Evolutionary conservation across 2,888 invertebrate species (phyloP).

Genomic region (Agrotis puta): DNA sequence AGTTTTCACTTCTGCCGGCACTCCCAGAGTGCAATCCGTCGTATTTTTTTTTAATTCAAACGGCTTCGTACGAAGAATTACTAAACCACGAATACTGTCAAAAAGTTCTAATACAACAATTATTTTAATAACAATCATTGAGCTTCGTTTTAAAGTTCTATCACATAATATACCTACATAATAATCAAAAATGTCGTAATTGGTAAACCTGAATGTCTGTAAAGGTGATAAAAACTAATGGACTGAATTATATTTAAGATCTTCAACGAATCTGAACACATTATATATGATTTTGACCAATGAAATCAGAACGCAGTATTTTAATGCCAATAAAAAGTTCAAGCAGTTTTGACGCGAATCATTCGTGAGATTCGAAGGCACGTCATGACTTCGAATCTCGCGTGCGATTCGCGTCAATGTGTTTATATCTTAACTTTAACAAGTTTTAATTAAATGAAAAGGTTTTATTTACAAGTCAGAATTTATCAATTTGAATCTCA

Average conservation of each 20-base stretch:
- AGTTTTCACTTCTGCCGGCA: too few relatives aligned
- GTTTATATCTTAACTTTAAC: constrained; percentile 8
- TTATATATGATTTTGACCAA: constrained; percentile 43
- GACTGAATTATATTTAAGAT: constrained; percentile 74
- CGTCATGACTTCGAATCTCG: background rate
- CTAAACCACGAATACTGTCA: background rate
- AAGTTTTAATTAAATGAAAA: constrained; percentile 16
- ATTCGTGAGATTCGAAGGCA: too few relatives aligned
- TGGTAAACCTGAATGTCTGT: constrained; percentile 56
- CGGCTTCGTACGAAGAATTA: background rate
- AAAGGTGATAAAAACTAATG: constrained; percentile 60
- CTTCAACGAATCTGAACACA: constrained; percentile 73
- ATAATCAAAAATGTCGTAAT: constrained; percentile 43
- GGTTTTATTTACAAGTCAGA: constrained; percentile 10
- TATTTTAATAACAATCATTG: constrained; percentile 1
- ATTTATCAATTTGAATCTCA: constrained; percentile 32
- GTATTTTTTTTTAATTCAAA: background rate
- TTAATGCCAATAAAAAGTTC: constrained; percentile 12
- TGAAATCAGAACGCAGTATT: constrained; percentile 36
- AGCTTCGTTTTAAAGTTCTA: constrained; percentile 18
- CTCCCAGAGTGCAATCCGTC: too few relatives aligned
- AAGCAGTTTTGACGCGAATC: background rate
- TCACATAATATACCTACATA: constrained; percentile 34
- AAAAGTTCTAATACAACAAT: constrained; percentile 23
- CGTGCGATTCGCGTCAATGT: background rate